Conservation (phyloP, 2,888 invertebrate species). For the Chrysotoxum bicinctum region DNA sequence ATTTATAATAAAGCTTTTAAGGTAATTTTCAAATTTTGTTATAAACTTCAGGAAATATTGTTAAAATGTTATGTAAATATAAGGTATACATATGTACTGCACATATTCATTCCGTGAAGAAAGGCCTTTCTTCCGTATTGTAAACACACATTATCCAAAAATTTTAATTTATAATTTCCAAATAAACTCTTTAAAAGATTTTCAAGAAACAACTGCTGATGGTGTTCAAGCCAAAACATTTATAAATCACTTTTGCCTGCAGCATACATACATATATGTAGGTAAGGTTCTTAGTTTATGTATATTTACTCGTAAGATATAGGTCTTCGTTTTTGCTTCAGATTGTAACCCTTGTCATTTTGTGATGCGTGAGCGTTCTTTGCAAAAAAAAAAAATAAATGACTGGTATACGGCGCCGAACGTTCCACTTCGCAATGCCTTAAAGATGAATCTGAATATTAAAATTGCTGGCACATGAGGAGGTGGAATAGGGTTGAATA, state of each 20-base stretch:
- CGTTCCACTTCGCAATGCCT: conserved; percentile 47
- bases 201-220: background rate
- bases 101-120: no score
- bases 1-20: no score
- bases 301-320: background rate
- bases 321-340: background rate
- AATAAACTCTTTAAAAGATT: background rate
- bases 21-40: no score
- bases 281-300: background rate
- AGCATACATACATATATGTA: conserved; percentile 37
- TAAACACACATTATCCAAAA: background rate
- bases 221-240: background rate
- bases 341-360: conserved; percentile 62
- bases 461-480: conserved; percentile 5
- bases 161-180: background rate
- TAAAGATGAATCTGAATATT: conserved; percentile 30
- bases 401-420: conserved; percentile 27
- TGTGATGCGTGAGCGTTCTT: conserved; percentile 60
- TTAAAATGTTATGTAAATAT: no score
- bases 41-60: no score
- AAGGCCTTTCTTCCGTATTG: no score
- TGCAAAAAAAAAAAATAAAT: conserved; percentile 29
- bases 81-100: no score
- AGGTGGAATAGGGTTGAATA: conserved; percentile 12
- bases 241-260: conserved; percentile 34